Conservation (phyloP, 2,888 invertebrate species). For the Lepeophtheirus nordmannii region DNA sequence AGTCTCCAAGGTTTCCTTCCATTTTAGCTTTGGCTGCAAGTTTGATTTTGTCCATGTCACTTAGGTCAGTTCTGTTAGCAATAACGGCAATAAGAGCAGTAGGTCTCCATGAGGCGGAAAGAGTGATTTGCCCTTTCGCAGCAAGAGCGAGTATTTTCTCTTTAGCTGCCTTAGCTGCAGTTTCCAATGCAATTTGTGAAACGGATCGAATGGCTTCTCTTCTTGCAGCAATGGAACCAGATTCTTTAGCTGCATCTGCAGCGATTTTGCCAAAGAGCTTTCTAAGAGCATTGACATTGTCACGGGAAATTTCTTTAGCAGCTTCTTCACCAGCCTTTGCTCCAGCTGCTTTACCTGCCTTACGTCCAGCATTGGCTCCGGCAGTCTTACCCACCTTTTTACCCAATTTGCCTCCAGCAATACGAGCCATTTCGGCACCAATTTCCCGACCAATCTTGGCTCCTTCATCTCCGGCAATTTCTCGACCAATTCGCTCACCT, state of each 20-base stretch:
- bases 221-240: conserved; percentile 9
- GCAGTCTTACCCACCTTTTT: conserved; percentile 18
- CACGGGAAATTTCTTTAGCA: conserved; percentile 4
- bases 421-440: conserved; percentile 20
- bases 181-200: conserved; percentile 20
- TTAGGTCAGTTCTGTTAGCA: conserved; percentile 16
- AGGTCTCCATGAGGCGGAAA: conserved; percentile 22
- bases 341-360: conserved; percentile 13
- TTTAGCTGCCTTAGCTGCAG: conserved; percentile 20
- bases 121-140: conserved; percentile 16
- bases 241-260: not conserved
- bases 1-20: conserved; percentile 24
- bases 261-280: conserved; percentile 17
- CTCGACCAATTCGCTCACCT: conserved; percentile 22
- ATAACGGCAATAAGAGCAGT: conserved; percentile 24
- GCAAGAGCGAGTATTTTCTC: conserved; percentile 25
- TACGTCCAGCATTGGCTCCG: conserved; percentile 9
- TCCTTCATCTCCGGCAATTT: conserved; percentile 25
- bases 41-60: conserved; percentile 24
- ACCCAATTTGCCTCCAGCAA: conserved; percentile 23
- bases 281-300: conserved; percentile 17
- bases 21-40: conserved; percentile 24
- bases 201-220: conserved; percentile 18
- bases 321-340: not conserved
- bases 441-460: conserved; percentile 23